A percentile compares a stretch with the other conserved stretches of the same genome.
Conservation (phyloP, 2,888 invertebrate genomes). For the Drosophila anomalata region DNA sequence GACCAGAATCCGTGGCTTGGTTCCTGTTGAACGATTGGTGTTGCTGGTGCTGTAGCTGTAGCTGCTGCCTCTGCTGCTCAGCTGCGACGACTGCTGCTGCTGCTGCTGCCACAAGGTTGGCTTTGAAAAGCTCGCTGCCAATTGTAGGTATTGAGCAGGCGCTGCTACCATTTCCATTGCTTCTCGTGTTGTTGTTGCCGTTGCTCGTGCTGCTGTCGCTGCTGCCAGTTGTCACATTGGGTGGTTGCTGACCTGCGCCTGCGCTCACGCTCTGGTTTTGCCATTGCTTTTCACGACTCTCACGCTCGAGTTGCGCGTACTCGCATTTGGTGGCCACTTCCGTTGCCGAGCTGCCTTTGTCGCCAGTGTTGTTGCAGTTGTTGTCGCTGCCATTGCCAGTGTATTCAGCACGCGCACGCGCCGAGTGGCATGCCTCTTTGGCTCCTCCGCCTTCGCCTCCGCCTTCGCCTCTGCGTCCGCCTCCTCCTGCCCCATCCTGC, state of each 20-base stretch:
- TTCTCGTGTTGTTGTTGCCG: conserved; percentile 26
- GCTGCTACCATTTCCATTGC: conserved; percentile 44
- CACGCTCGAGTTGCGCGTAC: conserved; percentile 75
- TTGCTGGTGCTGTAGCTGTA: conserved; percentile 18
- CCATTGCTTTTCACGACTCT: conserved; percentile 56
- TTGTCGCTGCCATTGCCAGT: conserved; percentile 42
- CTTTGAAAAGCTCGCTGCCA: conserved; percentile 73
- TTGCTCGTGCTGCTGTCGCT: conserved; percentile 37
- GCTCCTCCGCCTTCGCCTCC: conserved; percentile 1
- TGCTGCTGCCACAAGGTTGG: conserved; percentile 63
- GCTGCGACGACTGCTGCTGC: conserved; percentile 70
- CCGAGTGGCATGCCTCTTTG: conserved; percentile 56
- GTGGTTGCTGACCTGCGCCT: conserved; percentile 67
- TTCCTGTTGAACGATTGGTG: conserved; percentile 4
- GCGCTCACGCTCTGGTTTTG: conserved; percentile 54
- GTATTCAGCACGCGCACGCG: conserved; percentile 77
- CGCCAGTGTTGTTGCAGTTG: conserved; percentile 29
- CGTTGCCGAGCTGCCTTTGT: conserved; percentile 55
- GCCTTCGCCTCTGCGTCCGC: background rate
- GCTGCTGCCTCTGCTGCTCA: conserved; percentile 73
- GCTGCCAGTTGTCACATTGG: conserved; percentile 59
- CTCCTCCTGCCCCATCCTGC: background rate
- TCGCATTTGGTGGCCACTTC: conserved; percentile 71
- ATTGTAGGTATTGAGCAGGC: conserved; percentile 70
- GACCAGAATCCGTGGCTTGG: conserved; percentile 32